phyloP scores from a whole-genome alignment of 30 jellyfish, hydroid and myxozoan genomes.

The Aurelia coerulea region DNA sequence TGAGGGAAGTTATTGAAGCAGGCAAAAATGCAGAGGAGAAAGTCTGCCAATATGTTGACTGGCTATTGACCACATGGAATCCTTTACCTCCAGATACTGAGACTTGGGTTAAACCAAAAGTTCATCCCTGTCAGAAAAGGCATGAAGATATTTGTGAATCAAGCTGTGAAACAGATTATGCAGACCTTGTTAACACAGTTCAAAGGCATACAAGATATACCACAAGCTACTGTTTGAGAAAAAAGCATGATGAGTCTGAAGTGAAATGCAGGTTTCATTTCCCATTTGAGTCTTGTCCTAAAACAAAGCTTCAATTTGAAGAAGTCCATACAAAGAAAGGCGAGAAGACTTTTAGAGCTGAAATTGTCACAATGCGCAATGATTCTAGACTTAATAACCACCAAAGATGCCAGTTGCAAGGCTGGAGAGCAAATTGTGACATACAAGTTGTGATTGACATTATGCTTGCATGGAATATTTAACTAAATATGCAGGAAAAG shows the following conservation, averaged over 20 bases:
- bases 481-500: constrained; percentile 67
- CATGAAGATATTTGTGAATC: not conserved
- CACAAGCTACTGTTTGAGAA: no score
- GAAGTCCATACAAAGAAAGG: no score
- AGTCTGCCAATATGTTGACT: constrained; percentile 23
- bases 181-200: constrained; percentile 33
- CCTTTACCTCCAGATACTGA: constrained; percentile 12
- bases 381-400: constrained; percentile 41
- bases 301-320: no score
- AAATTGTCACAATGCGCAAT: constrained; percentile 23
- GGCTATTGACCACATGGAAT: not conserved
- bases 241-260: no score
- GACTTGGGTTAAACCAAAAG: constrained; percentile 38
- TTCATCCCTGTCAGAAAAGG: constrained; percentile 28
- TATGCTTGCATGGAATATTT: constrained; percentile 55
- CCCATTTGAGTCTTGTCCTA: no score
- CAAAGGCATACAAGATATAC: no score
- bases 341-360: not conserved
- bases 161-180: constrained; percentile 1
- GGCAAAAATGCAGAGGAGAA: constrained; percentile 5
- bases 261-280: no score
- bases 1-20: not conserved
- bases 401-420: constrained; percentile 37
- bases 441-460: not conserved
- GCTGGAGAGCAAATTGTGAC: constrained; percentile 64